Base-by-base conservation (phyloP, 2,113 vertebrate genomes). In the Brienomyrus brachyistius region DNA sequence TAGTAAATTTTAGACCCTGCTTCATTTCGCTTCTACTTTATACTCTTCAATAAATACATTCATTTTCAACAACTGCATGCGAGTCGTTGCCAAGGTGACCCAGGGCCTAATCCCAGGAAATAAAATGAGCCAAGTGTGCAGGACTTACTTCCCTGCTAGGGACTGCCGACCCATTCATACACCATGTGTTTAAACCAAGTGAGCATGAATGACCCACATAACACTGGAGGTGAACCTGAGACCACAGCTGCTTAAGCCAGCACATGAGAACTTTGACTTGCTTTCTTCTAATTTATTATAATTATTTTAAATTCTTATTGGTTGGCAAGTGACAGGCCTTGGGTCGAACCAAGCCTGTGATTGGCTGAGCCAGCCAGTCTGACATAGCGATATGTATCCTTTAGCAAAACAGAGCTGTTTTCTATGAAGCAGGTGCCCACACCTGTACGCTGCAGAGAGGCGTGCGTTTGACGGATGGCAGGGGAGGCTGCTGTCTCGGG, bases 381-480 rank as follows among this genome's bases (percentile, higher is more conserved):
- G 19, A 1, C 7, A 83, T n/a, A 47, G 80, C 43, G 3, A n/a
- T 56, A 13, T 40, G 85, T 48, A 52, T 27, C 15, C 48, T 35
- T 83, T 47, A 83, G 54, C 15, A 8, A 86, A 86, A 86, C 51
- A 56, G 15, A 0, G 13, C 31, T 10, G 47, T 54, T 47, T 52
- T 48, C n/a, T 86, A 8, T 89, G 8, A 21, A 59, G 13, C 35
- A 0, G 51, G 10, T 89, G 31, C 2, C 87, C 50, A 40, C 66
- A 89, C 88, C 21, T 74, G 50, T 83, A 91, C 15, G 90, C 51
- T 85, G 8, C 77, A 59, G 88, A 51, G 83, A 80, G 86, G 66
- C 59, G 23, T 84, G 54, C n/a, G 90, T 88, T 92, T 84, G 90
- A 90, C 89, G 23, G 86, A 89, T 51, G 62, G 27, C 86, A 0